Conservation (phyloP, 2,888 invertebrate genomes). For the Drosophila leonis region DNA sequence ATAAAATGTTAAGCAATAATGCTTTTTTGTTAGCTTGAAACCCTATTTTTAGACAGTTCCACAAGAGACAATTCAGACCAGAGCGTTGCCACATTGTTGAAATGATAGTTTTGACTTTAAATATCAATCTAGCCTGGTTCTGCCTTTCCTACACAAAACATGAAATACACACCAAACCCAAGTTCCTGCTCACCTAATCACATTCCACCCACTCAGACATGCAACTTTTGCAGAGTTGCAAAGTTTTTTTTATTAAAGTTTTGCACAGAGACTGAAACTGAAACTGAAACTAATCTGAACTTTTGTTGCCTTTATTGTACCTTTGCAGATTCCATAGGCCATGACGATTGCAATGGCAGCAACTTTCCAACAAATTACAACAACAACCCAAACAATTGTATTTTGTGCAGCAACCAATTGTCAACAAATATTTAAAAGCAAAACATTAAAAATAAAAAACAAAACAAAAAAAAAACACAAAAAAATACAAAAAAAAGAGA, state of each 20-base stretch:
- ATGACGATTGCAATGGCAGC: conserved; percentile 89
- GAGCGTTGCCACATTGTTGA: neutral
- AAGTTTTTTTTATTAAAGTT: conserved; percentile 30
- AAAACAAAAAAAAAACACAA: conserved; percentile 31
- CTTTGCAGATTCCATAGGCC: conserved; percentile 90
- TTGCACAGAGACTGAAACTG: conserved; percentile 45
- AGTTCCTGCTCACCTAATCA: conserved; percentile 5
- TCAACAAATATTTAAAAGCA: conserved; percentile 79
- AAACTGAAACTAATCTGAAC: conserved; percentile 61
- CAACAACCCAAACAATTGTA: conserved; percentile 74
- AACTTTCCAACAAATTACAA: conserved; percentile 80
- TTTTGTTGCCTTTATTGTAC: conserved; percentile 27
- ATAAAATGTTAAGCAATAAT: no score
- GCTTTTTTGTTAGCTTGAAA: no score
- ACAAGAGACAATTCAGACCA: neutral
- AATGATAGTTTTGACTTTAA: neutral
- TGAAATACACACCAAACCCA: neutral
- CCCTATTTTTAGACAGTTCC: no score
- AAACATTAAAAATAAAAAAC: conserved; percentile 61
- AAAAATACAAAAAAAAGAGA: conserved; percentile 28
- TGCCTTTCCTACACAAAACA: neutral
- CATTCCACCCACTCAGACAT: neutral
- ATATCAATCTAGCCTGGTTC: neutral
- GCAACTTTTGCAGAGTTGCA: neutral
- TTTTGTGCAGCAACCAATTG: conserved; percentile 81